phyloP scores from a whole-genome alignment of 2,888 invertebrate species.

The Plagodis dolabraria region DNA sequence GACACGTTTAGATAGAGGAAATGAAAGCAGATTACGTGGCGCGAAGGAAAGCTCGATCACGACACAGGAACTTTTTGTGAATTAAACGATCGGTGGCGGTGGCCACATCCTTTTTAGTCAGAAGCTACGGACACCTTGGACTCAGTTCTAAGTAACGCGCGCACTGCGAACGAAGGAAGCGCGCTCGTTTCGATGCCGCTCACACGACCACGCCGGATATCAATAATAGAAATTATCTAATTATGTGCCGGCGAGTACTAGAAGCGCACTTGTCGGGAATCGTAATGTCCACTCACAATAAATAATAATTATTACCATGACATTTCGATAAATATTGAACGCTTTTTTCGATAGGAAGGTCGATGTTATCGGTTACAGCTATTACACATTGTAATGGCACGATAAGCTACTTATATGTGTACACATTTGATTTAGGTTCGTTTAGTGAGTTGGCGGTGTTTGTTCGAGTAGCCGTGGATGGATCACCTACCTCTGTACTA shows the following conservation, averaged over 20 bases:
- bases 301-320: slow-evolving; percentile 67
- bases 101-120: slow-evolving; percentile 75
- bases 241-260: slow-evolving; percentile 73
- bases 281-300: slow-evolving; percentile 64
- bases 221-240: slow-evolving; percentile 84
- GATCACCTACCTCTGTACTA: too few relatives aligned
- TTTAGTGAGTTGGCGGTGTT: slow-evolving; percentile 31
- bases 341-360: slow-evolving; percentile 73
- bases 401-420: slow-evolving; percentile 73
- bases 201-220: slow-evolving; percentile 74
- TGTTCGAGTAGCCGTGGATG: slow-evolving; percentile 37
- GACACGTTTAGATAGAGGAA: slow-evolving; percentile 74
- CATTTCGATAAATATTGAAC: slow-evolving; percentile 70
- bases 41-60: slow-evolving; percentile 67
- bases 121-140: slow-evolving; percentile 47
- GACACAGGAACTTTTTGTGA: slow-evolving; percentile 75
- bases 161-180: slow-evolving; percentile 66
- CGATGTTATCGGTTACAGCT: slow-evolving; percentile 77
- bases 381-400: slow-evolving; percentile 74
- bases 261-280: slow-evolving; percentile 66
- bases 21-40: slow-evolving; percentile 56
- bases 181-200: slow-evolving; percentile 63
- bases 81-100: slow-evolving; percentile 65
- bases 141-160: slow-evolving; percentile 62
- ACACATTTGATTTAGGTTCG: slow-evolving; percentile 46